Conservation (phyloP, 2,113 vertebrate species). For the Guaruba guarouba region DNA sequence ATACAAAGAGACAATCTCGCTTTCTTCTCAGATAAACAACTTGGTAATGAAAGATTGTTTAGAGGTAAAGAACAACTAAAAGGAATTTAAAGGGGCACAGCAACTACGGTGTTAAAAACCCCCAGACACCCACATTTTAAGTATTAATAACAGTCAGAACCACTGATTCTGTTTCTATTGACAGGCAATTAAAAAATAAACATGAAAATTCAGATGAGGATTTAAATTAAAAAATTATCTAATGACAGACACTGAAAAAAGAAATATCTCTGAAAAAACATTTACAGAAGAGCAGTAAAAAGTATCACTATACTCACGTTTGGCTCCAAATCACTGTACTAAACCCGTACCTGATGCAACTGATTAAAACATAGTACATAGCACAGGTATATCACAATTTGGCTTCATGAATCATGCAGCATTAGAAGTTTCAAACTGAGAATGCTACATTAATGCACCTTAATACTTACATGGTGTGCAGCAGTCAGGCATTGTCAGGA, state of each 20-base stretch:
- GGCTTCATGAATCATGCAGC: background rate
- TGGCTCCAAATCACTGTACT: background rate
- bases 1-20: conserved; percentile 68
- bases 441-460: background rate
- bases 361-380: background rate
- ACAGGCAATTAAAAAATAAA: conserved; percentile 47
- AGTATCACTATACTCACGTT: background rate
- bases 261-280: background rate
- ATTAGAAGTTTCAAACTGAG: background rate
- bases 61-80: conserved; percentile 25
- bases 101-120: background rate
- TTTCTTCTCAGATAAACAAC: conserved; percentile 66
- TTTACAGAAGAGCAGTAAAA: conserved; percentile 19
- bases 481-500: background rate
- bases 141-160: conserved; percentile 4
- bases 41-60: conserved; percentile 61
- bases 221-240: background rate
- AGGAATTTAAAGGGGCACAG: conserved; percentile 40
- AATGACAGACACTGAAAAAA: background rate
- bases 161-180: background rate
- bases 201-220: conserved; percentile 4
- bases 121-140: background rate
- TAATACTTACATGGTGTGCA: background rate
- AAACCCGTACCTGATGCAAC: background rate
- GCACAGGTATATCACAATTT: background rate